These are phyloP conservation scores for Ochropacha duplaris DNA, from an alignment of 2,888 invertebrate species.

Conservation along the genomic window DNA sequence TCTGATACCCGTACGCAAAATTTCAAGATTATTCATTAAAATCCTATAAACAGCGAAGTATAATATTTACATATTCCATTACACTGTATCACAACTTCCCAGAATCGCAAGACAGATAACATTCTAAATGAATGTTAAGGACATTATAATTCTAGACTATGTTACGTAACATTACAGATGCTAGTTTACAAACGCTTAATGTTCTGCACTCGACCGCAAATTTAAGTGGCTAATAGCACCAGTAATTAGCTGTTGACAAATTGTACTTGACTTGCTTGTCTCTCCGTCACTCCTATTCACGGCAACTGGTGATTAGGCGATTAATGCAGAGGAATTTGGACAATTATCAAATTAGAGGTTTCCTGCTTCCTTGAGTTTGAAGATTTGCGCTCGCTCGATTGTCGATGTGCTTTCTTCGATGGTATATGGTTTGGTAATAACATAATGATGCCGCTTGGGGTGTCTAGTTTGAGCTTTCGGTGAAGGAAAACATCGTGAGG, in stretches of 20 bases:
- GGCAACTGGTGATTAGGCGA: slow-evolving; percentile 46
- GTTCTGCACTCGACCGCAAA: slow-evolving; percentile 17
- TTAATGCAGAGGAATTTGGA: slow-evolving; percentile 41
- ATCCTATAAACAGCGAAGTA: not conserved
- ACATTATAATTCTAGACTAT: not conserved
- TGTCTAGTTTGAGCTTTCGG: no score
- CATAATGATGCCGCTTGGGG: no score
- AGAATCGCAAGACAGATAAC: not conserved
- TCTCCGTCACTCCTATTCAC: slow-evolving; percentile 29
- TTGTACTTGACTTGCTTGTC: slow-evolving; percentile 34
- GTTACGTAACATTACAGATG: not conserved
- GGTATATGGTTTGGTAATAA: no score
- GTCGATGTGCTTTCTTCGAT: not conserved
- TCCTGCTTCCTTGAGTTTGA: slow-evolving; percentile 49
- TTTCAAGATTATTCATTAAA: no score
- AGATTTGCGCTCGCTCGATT: slow-evolving; percentile 25
- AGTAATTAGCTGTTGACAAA: slow-evolving; percentile 49
- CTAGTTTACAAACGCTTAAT: not conserved
- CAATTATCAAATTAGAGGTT: slow-evolving; percentile 76
- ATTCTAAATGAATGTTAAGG: not conserved
- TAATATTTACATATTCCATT: not conserved
- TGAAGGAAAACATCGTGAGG: no score
- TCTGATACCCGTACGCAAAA: no score
- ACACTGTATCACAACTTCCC: not conserved
- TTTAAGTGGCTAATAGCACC: slow-evolving; percentile 35